These are phyloP conservation scores for Protosalanx chinensis DNA, from an alignment of 2,797 vertebrate species.

Conservation along the genomic window DNA sequence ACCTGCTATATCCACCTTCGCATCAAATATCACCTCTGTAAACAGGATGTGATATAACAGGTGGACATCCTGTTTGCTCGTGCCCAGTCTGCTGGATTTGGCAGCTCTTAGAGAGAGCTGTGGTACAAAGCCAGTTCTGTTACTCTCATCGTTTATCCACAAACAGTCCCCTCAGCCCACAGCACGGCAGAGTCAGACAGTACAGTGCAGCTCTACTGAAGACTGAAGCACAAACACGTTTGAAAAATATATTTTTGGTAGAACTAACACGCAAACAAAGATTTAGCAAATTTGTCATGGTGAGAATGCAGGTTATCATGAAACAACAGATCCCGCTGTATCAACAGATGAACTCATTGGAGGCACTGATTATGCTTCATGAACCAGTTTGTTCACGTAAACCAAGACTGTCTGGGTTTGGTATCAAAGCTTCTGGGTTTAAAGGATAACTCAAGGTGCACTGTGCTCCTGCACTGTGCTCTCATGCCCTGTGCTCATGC, in stretches of 20 bases:
- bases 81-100: not conserved
- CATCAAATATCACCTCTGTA: not conserved
- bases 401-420: too few relatives aligned
- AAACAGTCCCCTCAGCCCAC: conserved; percentile 26
- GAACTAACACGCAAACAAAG: too few relatives aligned
- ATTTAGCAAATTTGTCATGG: too few relatives aligned
- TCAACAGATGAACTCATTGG: too few relatives aligned
- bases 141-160: conserved; percentile 32
- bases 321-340: too few relatives aligned
- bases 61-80: conserved; percentile 12
- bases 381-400: too few relatives aligned
- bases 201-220: conserved; percentile 22
- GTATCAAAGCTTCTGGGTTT: too few relatives aligned
- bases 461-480: not conserved
- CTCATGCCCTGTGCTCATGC: too few relatives aligned
- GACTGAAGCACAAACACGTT: too few relatives aligned
- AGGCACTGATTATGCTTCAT: too few relatives aligned
- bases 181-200: conserved; percentile 13
- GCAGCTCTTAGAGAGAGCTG: conserved; percentile 31
- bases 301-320: too few relatives aligned
- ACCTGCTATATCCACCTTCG: not conserved
- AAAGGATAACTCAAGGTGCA: not conserved
- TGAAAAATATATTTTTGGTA: too few relatives aligned
- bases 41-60: conserved; percentile 19
- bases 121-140: conserved; percentile 51